Percentiles rank a stretch among this genome's conserved stretches.
Conservation (phyloP, 2,888 invertebrate genomes). For the Parascotia fuliginaria region DNA sequence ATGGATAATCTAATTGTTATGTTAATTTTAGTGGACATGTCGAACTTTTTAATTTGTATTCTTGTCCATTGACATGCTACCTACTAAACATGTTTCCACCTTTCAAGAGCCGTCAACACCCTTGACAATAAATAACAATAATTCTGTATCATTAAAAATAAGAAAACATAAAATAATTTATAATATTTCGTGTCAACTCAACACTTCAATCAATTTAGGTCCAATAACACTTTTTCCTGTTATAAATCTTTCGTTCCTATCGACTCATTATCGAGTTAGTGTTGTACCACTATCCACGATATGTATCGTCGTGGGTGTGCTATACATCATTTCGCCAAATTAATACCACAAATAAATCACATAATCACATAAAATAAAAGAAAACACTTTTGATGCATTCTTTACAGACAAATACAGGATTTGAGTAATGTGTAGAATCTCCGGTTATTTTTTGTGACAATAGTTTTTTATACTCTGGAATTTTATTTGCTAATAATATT, state of each 20-base stretch:
- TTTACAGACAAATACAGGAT: slow-evolving; percentile 46
- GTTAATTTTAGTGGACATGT: slow-evolving; percentile 24
- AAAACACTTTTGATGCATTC: slow-evolving; percentile 42
- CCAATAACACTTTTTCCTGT: slow-evolving; percentile 34
- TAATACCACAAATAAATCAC: slow-evolving; percentile 57
- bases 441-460: slow-evolving; percentile 26
- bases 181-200: slow-evolving; percentile 25
- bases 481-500: slow-evolving; percentile 22
- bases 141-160: slow-evolving; percentile 17
- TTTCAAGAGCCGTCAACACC: not conserved
- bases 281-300: slow-evolving; percentile 33
- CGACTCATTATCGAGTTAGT: slow-evolving; percentile 22
- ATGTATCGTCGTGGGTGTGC: slow-evolving; percentile 39
- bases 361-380: slow-evolving; percentile 36
- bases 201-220: slow-evolving; percentile 33
- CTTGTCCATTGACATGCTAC: not conserved
- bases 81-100: not conserved
- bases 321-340: slow-evolving; percentile 60
- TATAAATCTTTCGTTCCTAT: slow-evolving; percentile 34
- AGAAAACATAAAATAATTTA: slow-evolving; percentile 20
- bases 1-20: slow-evolving; percentile 38
- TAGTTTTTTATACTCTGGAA: slow-evolving; percentile 13
- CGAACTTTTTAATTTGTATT: slow-evolving; percentile 19
- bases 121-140: slow-evolving; percentile 16
- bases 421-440: slow-evolving; percentile 36